phyloP scores from a whole-genome alignment of 2,113 vertebrate genomes.

The Macrotis lagotis region DNA sequence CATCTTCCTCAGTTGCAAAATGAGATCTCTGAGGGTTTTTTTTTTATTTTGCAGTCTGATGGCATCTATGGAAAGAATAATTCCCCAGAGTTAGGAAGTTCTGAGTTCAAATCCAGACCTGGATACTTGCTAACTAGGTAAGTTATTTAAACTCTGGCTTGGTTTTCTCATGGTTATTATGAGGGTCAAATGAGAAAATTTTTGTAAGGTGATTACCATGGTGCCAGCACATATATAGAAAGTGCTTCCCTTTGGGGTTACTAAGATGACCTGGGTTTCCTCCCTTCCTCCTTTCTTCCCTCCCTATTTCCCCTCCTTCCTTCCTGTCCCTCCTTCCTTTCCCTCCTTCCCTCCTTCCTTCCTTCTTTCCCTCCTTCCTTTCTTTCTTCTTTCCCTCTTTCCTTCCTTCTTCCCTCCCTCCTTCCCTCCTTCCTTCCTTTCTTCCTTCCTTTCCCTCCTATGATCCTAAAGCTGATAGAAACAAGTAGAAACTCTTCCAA shows the following conservation, averaged over 20 bases:
- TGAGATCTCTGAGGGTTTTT: neutral
- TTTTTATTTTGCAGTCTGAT: neutral
- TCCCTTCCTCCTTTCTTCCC: neutral
- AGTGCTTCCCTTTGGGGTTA: neutral
- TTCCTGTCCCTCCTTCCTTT: neutral
- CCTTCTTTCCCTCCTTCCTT: neutral
- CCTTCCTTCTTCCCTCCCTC: neutral
- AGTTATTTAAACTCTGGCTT: neutral
- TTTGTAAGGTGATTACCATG: neutral
- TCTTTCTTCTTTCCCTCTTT: neutral
- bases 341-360: neutral
- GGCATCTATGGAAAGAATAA: neutral
- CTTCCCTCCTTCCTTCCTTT: neutral
- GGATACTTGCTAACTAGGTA: neutral
- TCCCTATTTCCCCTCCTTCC: neutral
- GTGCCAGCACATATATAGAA: neutral
- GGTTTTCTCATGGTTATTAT: neutral
- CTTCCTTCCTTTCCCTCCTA: neutral
- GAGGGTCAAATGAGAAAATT: neutral
- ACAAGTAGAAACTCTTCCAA: neutral
- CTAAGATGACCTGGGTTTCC: neutral
- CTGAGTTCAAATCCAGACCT: neutral
- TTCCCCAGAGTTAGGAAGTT: neutral
- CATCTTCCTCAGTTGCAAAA: neutral
- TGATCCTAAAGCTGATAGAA: neutral